These are phyloP conservation scores for Lophius americanus DNA, from an alignment of 2,797 vertebrate species.

Conservation along the genomic window DNA sequence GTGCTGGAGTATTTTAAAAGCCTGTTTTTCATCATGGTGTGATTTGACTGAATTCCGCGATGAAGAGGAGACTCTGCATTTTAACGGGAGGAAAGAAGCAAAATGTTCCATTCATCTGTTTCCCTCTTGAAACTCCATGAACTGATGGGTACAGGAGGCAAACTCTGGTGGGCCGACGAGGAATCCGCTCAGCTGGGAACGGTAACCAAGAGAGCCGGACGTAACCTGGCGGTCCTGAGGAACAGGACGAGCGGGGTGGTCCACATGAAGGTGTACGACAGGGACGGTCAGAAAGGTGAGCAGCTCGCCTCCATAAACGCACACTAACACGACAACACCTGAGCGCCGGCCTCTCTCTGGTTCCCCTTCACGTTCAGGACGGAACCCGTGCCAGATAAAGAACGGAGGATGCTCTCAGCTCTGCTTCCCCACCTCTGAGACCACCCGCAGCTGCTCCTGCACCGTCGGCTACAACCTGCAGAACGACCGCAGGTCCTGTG, in stretches of 20 bases:
- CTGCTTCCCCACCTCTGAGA: constrained; percentile 95
- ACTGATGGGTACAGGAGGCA: constrained; percentile 84
- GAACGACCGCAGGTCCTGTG: constrained; percentile 92
- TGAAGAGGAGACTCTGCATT: neutral
- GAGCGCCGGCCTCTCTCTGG: constrained; percentile 5
- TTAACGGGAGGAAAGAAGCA: neutral
- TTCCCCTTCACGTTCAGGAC: constrained; percentile 80
- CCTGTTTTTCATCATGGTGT: constrained; percentile 9
- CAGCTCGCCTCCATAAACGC: neutral
- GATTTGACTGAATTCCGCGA: neutral
- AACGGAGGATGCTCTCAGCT: constrained; percentile 98
- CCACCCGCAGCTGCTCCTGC: constrained; percentile 91
- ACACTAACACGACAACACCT: neutral
- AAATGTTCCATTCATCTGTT: neutral
- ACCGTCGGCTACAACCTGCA: constrained; percentile 95
- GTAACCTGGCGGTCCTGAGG: constrained; percentile 85
- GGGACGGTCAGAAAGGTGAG: constrained; percentile 93
- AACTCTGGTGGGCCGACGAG: constrained; percentile 98
- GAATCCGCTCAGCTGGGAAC: constrained; percentile 92
- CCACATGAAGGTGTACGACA: constrained; percentile 97
- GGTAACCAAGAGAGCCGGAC: constrained; percentile 93
- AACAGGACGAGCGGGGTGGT: constrained; percentile 95
- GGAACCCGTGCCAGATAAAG: constrained; percentile 92
- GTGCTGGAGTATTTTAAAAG: constrained; percentile 16
- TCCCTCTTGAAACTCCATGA: neutral